These are phyloP conservation scores for Lepidurus arcticus DNA, from an alignment of 1,140 invertebrate genomes.

Conservation along the genomic window DNA sequence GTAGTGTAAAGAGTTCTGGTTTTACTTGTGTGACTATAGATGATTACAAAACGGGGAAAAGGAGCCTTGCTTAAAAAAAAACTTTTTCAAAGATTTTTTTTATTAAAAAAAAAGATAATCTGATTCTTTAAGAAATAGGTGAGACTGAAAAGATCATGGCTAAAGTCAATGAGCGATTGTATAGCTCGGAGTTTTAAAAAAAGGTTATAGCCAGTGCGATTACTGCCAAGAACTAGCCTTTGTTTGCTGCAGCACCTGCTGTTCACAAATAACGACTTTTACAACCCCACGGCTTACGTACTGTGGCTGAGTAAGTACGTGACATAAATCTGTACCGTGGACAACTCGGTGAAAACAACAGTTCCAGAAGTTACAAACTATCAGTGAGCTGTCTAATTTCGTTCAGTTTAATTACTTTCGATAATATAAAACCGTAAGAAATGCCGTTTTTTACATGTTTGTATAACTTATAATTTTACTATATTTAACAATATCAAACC, in stretches of 20 bases:
- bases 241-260: neutral
- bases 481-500: no score
- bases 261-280: conserved; percentile 14
- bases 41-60: no score
- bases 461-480: no score
- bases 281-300: neutral
- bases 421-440: no score
- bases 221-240: neutral
- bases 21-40: no score
- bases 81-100: no score
- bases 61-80: no score
- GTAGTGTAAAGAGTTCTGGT: neutral
- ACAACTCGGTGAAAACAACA: neutral
- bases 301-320: conserved; percentile 1
- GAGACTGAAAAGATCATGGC: neutral
- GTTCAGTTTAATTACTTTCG: neutral
- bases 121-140: neutral
- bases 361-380: neutral
- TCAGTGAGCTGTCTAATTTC: conserved; percentile 6
- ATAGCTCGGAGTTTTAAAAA: no score
- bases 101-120: no score
- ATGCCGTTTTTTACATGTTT: no score
- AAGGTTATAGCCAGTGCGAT: no score
- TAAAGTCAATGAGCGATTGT: neutral
- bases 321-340: neutral